Base-by-base conservation (phyloP, 2,888 invertebrate species). In the Nemoura dubitans region DNA sequence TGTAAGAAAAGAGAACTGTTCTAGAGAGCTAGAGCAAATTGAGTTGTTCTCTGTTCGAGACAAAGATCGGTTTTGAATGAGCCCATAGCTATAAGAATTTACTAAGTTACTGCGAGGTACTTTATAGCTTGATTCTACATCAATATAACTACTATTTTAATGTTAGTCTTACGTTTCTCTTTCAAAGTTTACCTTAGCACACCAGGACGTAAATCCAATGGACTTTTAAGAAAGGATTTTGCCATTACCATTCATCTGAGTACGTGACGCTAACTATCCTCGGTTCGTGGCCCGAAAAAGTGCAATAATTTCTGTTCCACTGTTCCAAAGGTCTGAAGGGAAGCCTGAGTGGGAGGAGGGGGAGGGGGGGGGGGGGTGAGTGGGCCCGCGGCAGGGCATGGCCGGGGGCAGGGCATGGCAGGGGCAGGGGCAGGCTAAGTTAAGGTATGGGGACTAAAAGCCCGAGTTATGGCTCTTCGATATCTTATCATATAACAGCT, bases 161-260 rank as follows among this genome's bases (percentile, higher is more conserved):
- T 81, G 81, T 81, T 81, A 30, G 28, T 29, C 29, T 29, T 30
- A 81, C 81, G 30, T 76, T 59, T 76, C 29, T 84, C 84, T 59
- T 76, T 76, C 28, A 76, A 84, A 84, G 84, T 84, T 84, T 84
- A 59, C 27, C 29, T 59, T 14, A 27, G 29, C 28, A 59, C 27
- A 26, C 36, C 14, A 26, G 42, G 83, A 83, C 83, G 43, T 83
- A 83, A 83, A 83, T 83, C 83, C 83, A 36, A 43, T 42, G 76
- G 84, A 84, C 27, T 84, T 84, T 84, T 76, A 84, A 84, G 84
- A 76, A 84, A 84, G 84, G 84, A 59, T 84, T 84, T 84, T 84
- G 84, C 84, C 84, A 84, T 84, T 84, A 84, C 76, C 84, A 84
- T 84, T 76, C 84, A 30, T 84, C 84, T 76, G 6, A n/a, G 28